These are phyloP conservation scores for Propsilocerus akamusi DNA, from an alignment of 1,140 invertebrate genomes.

Conservation along the genomic window DNA sequence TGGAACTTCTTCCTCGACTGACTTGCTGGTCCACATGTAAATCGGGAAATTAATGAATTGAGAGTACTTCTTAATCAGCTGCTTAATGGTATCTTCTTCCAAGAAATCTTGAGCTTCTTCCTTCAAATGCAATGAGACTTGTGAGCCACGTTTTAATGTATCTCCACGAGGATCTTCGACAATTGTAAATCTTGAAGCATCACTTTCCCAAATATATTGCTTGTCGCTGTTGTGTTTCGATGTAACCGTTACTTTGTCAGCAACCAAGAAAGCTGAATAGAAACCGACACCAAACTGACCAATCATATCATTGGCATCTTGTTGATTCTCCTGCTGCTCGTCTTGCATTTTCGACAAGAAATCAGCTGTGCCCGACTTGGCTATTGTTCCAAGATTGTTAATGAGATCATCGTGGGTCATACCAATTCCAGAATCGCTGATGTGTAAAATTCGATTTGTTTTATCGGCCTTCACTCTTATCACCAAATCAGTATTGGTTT, in stretches of 20 bases:
- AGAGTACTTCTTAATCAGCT: constrained; percentile 91
- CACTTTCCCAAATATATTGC: constrained; percentile 97
- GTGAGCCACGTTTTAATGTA: constrained; percentile 77
- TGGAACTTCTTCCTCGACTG: constrained; percentile 70
- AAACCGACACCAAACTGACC: constrained; percentile 96
- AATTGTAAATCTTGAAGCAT: constrained; percentile 73
- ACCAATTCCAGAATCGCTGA: constrained; percentile 93
- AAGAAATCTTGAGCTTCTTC: constrained; percentile 93
- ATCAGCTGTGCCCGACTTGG: constrained; percentile 97
- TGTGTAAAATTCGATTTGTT: constrained; percentile 83
- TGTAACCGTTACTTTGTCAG: constrained; percentile 77
- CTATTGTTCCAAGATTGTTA: constrained; percentile 96
- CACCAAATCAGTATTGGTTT: constrained; percentile 60
- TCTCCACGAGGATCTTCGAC: constrained; percentile 85
- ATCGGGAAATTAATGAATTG: constrained; percentile 99
- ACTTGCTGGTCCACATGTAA: constrained; percentile 88
- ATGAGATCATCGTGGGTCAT: constrained; percentile 94
- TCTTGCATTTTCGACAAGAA: constrained; percentile 91
- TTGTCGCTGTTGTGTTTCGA: constrained; percentile 90
- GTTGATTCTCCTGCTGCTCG: constrained; percentile 18
- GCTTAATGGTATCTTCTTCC: constrained; percentile 76
- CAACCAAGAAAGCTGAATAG: constrained; percentile 92
- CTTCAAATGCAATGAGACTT: constrained; percentile 73
- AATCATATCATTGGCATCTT: constrained; percentile 69
- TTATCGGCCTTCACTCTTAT: constrained; percentile 95